Percentiles rank a stretch among this genome's conserved stretches.
These are phyloP conservation scores for Prolemur simus DNA, from an alignment of 2,113 vertebrate species.

Conservation along the genomic window DNA sequence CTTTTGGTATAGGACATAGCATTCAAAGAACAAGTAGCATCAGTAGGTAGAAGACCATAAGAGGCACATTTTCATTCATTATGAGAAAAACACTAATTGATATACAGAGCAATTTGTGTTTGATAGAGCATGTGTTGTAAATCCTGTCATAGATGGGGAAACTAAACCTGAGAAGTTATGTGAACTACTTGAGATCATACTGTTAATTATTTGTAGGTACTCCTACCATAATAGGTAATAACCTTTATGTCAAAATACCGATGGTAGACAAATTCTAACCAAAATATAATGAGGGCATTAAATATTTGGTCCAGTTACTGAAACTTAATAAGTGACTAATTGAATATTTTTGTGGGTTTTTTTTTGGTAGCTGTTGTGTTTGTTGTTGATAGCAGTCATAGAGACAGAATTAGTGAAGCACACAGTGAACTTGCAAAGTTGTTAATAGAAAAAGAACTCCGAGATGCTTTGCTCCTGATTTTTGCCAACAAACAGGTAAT, in stretches of 20 bases:
- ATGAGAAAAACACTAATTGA: not conserved
- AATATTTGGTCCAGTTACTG: slow-evolving; percentile 37
- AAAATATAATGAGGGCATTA: not conserved
- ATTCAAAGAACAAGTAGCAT: slow-evolving; percentile 39
- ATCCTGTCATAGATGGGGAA: not conserved
- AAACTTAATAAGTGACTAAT: slow-evolving; percentile 48
- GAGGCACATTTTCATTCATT: slow-evolving; percentile 36
- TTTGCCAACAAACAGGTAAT: slow-evolving; percentile 99
- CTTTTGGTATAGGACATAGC: slow-evolving; percentile 36
- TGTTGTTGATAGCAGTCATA: slow-evolving; percentile 97
- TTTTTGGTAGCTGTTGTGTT: slow-evolving; percentile 93
- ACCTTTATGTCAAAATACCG: slow-evolving; percentile 23
- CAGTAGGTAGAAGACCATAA: not conserved
- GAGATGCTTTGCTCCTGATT: slow-evolving; percentile 96
- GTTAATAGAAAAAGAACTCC: slow-evolving; percentile 96
- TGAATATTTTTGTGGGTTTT: not conserved
- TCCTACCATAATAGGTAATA: not conserved
- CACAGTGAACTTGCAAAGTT: slow-evolving; percentile 97
- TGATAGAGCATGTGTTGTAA: not conserved
- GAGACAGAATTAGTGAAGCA: slow-evolving; percentile 96
- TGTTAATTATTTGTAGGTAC: not conserved
- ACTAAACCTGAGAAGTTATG: not conserved
- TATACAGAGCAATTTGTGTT: slow-evolving; percentile 11
- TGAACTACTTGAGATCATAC: slow-evolving; percentile 30
- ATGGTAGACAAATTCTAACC: not conserved